These are phyloP conservation scores for Thalassophryne amazonica DNA, from an alignment of 2,797 vertebrate genomes.

Conservation along the genomic window DNA sequence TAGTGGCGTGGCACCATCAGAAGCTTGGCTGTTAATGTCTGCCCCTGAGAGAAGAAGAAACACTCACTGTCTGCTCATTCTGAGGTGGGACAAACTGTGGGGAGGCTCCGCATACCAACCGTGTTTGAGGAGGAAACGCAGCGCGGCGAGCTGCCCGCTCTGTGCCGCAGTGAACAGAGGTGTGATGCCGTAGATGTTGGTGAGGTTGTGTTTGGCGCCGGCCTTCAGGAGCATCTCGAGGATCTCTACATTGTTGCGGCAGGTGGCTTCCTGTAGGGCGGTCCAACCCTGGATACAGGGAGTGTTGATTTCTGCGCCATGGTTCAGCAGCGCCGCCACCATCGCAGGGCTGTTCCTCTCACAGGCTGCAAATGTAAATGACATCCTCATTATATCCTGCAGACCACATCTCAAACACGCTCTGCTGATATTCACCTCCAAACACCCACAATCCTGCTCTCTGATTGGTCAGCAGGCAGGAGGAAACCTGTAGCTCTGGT, in stretches of 20 bases:
- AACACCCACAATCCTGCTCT: background rate
- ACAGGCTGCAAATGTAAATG: conserved; percentile 78
- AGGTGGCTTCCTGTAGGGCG: conserved; percentile 87
- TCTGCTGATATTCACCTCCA: too few species aligned
- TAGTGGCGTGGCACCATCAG: conserved; percentile 87
- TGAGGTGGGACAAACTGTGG: too few species aligned
- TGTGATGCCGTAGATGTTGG: conserved; percentile 85
- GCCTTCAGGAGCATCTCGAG: conserved; percentile 87
- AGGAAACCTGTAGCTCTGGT: too few species aligned
- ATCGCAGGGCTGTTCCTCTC: conserved; percentile 81
- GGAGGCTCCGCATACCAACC: conserved; percentile 69
- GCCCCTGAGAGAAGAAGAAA: conserved; percentile 76
- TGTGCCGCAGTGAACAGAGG: conserved; percentile 91
- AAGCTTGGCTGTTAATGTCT: conserved; percentile 89
- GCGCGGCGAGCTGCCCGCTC: conserved; percentile 80
- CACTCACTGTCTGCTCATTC: too few species aligned
- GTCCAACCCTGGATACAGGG: conserved; percentile 88
- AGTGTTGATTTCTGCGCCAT: conserved; percentile 79
- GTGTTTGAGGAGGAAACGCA: conserved; percentile 86
- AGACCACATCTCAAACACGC: background rate
- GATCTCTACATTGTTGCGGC: conserved; percentile 84
- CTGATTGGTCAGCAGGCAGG: background rate
- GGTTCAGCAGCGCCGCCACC: conserved; percentile 78
- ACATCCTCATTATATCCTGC: background rate
- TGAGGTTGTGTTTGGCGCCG: conserved; percentile 84